A percentile compares a stretch with the other conserved stretches of the same genome.
Conservation (phyloP, 2,888 invertebrate species). For the Allophyes oxyacanthae region DNA sequence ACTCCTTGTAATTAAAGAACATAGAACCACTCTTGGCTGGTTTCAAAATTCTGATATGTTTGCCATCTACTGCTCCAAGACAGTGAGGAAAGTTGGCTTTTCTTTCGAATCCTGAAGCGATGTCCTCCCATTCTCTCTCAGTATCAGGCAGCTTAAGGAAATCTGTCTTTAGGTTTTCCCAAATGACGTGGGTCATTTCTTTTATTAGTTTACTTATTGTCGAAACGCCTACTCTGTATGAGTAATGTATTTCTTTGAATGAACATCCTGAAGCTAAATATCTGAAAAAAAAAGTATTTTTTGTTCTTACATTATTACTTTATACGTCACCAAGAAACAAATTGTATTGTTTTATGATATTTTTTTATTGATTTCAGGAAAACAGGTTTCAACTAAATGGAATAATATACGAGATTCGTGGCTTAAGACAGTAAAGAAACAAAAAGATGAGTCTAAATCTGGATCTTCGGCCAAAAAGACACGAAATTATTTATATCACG, state of each 20-base stretch:
- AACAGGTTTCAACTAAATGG: slow-evolving; percentile 48
- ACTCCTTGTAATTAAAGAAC: slow-evolving; percentile 13
- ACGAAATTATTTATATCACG: slow-evolving; percentile 52
- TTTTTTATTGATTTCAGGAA: slow-evolving; percentile 45
- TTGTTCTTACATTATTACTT: slow-evolving; percentile 40
- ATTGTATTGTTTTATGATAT: slow-evolving; percentile 31
- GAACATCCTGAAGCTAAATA: slow-evolving; percentile 40
- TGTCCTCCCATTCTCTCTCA: too few species aligned
- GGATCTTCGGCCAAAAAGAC: slow-evolving; percentile 43
- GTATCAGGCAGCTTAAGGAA: slow-evolving; percentile 28
- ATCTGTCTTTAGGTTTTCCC: slow-evolving; percentile 26
- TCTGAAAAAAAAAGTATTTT: slow-evolving; percentile 25
- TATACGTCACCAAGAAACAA: slow-evolving; percentile 47
- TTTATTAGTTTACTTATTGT: slow-evolving; percentile 30
- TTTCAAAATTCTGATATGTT: too few species aligned
- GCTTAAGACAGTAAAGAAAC: slow-evolving; percentile 45
- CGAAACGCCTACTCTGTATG: slow-evolving; percentile 28
- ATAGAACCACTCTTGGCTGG: not conserved
- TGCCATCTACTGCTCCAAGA: too few species aligned
- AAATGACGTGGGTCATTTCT: slow-evolving; percentile 32
- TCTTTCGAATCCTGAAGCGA: too few species aligned
- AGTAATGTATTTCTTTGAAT: slow-evolving; percentile 39
- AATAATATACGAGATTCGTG: slow-evolving; percentile 49
- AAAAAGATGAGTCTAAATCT: slow-evolving; percentile 51
- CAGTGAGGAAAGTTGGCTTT: too few species aligned